These are phyloP conservation scores for Natator depressus DNA, from an alignment of 2,113 vertebrate species.

Conservation along the genomic window DNA sequence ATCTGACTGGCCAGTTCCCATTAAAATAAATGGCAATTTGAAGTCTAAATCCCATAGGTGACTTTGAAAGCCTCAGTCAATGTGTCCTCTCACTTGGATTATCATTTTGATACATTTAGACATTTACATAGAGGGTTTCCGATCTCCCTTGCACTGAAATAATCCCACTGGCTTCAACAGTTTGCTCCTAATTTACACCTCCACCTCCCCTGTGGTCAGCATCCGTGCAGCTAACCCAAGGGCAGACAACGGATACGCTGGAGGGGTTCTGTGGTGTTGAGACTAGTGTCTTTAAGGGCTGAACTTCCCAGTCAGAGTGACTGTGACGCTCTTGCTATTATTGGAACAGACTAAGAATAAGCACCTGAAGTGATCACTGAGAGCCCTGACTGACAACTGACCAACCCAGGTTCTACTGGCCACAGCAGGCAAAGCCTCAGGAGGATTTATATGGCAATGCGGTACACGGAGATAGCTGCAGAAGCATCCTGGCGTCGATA, in stretches of 20 bases:
- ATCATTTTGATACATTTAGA: neutral
- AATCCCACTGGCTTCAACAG: neutral
- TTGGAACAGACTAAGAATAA: no score
- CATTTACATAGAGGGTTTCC: neutral
- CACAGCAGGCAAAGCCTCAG: neutral
- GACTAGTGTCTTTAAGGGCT: no score
- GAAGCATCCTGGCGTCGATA: neutral
- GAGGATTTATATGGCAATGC: neutral
- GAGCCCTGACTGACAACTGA: fast-evolving
- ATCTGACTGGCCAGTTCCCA: no score
- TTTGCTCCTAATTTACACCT: neutral
- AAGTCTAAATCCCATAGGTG: neutral
- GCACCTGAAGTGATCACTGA: no score
- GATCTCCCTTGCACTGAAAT: neutral
- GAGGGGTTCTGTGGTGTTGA: fast-evolving
- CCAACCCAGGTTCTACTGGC: neutral
- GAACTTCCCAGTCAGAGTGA: no score
- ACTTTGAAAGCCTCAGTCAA: neutral
- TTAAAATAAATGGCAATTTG: neutral
- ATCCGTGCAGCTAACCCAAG: neutral
- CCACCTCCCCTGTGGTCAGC: no score
- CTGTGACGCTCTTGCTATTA: no score
- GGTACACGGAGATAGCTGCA: neutral
- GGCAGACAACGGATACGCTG: neutral
- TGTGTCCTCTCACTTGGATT: neutral